Evolutionary conservation across 2,797 vertebrate genomes (phyloP).

Genomic region (Pelobates cultripes): DNA sequence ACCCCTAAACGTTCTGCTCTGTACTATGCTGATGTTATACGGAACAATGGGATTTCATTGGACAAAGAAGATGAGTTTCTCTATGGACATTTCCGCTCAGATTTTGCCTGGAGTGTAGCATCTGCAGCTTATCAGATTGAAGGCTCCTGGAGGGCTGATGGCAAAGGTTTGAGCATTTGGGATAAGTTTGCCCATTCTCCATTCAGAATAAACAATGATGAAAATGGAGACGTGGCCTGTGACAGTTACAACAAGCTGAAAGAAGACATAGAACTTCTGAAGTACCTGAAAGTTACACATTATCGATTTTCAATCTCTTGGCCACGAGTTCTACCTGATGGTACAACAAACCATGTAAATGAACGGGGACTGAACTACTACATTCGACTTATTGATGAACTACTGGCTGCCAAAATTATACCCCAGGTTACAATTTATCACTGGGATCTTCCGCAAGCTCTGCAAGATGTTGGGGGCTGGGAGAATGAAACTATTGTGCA

Average conservation of each 20-base stretch:
- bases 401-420: constrained; percentile 82
- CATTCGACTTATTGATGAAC: constrained; percentile 78
- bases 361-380: constrained; percentile 88
- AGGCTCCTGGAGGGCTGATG: constrained; percentile 92
- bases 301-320: constrained; percentile 96
- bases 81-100: constrained; percentile 81
- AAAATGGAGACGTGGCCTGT: constrained; percentile 87
- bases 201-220: constrained; percentile 74
- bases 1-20: constrained; percentile 85
- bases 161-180: constrained; percentile 97
- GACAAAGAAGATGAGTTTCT: constrained; percentile 77
- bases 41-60: constrained; percentile 82
- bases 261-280: constrained; percentile 84
- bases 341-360: constrained; percentile 81
- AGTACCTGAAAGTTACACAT: constrained; percentile 81
- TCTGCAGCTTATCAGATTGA: constrained; percentile 92
- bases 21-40: constrained; percentile 82
- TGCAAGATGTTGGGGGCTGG: constrained; percentile 89
- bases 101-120: constrained; percentile 88
- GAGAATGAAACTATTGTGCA: constrained; percentile 83
- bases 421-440: constrained; percentile 95
- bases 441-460: constrained; percentile 92
- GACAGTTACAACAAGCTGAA: constrained; percentile 90
- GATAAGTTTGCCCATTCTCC: constrained; percentile 89
- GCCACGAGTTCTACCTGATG: constrained; percentile 89